A percentile compares a stretch with the other conserved stretches of the same genome.
Evolutionary conservation across 1,140 invertebrate species (phyloP).

Genomic region (Rhagoletis pomonella): DNA sequence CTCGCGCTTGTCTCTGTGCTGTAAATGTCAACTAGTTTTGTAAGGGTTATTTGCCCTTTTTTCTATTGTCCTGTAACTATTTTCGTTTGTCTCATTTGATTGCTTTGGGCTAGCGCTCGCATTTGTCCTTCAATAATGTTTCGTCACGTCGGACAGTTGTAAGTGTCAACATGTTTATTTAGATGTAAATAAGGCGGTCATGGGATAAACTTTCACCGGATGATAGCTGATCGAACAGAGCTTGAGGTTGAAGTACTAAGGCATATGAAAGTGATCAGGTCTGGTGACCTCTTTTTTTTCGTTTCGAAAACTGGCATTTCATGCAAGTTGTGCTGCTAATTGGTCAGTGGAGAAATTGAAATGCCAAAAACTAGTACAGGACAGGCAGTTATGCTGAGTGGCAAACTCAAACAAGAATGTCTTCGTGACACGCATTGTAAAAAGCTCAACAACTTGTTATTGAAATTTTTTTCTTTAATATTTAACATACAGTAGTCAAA

Average conservation of each 20-base stretch:
- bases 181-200: conserved; percentile 38
- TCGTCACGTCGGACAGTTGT: conserved; percentile 26
- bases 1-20: background rate
- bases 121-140: background rate
- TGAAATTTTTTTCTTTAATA: no score
- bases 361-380: background rate
- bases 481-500: no score
- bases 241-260: background rate
- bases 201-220: background rate
- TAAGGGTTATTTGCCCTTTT: conserved; percentile 52
- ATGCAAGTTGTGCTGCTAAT: background rate
- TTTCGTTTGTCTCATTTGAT: conserved; percentile 14
- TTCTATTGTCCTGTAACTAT: conserved; percentile 7
- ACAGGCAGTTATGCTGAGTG: no score
- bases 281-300: background rate
- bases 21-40: background rate
- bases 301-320: background rate
- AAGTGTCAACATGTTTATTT: conserved; percentile 52
- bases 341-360: background rate
- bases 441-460: no score
- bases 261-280: conserved; percentile 30
- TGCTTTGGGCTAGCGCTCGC: background rate
- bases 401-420: no score
- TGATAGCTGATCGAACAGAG: background rate
- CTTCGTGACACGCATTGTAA: no score